Conservation (phyloP, 2,888 invertebrate genomes). For the Automeris io region DNA sequence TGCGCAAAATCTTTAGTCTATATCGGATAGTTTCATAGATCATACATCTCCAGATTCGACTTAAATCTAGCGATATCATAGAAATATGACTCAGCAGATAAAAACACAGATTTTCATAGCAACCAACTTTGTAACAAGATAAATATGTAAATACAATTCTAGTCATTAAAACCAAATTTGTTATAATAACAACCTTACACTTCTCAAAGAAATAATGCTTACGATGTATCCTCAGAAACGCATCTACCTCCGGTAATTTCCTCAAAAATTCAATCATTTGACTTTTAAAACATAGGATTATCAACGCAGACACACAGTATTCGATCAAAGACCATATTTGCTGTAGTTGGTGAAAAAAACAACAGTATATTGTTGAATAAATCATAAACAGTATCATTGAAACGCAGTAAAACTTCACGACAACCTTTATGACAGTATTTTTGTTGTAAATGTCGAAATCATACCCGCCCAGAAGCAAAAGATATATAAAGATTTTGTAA, state of each 20-base stretch:
- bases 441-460: slow-evolving; percentile 42
- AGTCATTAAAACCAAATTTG: slow-evolving; percentile 32
- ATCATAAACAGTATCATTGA: slow-evolving; percentile 27
- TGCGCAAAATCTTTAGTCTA: slow-evolving; percentile 43
- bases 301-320: slow-evolving; percentile 34
- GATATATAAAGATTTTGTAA: slow-evolving; percentile 35
- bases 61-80: slow-evolving; percentile 48
- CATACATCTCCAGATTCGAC: slow-evolving; percentile 54
- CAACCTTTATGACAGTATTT: slow-evolving; percentile 20
- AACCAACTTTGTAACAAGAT: slow-evolving; percentile 34
- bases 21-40: slow-evolving; percentile 47
- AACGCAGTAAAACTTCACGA: slow-evolving; percentile 35
- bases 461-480: slow-evolving; percentile 47
- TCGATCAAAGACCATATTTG: slow-evolving; percentile 49
- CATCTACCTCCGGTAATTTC: slow-evolving; percentile 36
- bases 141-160: slow-evolving; percentile 35
- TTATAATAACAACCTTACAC: slow-evolving; percentile 27
- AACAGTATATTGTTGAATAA: slow-evolving; percentile 37
- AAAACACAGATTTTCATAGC: slow-evolving; percentile 25
- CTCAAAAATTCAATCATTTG: slow-evolving; percentile 32
- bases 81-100: slow-evolving; percentile 42
- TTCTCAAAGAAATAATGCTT: slow-evolving; percentile 28
- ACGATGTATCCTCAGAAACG: slow-evolving; percentile 38
- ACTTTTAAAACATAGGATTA: slow-evolving; percentile 37
- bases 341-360: slow-evolving; percentile 26